Evolutionary conservation across 2,797 vertebrate species (phyloP).

Genomic region (Heteromormyrus szaboi): DNA sequence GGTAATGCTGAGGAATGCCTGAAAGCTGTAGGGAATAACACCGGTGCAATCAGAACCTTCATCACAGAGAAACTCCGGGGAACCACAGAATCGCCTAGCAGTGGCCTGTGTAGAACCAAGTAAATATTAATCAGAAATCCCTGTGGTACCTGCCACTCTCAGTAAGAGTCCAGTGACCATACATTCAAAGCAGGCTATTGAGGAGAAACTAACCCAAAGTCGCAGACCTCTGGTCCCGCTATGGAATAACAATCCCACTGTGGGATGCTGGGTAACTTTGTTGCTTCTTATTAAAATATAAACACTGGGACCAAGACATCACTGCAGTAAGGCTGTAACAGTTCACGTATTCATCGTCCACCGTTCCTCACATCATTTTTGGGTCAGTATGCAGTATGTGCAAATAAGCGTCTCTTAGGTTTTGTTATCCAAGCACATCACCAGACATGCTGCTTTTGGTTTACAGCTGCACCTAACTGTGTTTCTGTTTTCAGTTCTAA

Average conservation of each 20-base stretch:
- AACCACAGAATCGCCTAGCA: neutral
- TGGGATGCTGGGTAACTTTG: slow-evolving; percentile 19
- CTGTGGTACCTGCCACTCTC: neutral
- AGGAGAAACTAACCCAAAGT: neutral
- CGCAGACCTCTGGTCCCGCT: neutral
- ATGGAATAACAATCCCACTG: neutral
- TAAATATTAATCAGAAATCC: neutral
- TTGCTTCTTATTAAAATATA: slow-evolving; percentile 33
- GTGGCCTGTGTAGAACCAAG: neutral
- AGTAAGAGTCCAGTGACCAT: neutral
- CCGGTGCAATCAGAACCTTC: neutral
- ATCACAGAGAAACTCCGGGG: neutral
- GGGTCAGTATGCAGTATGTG: neutral
- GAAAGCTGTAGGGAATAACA: neutral
- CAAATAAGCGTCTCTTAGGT: neutral
- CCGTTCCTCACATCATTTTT: neutral
- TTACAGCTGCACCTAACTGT: neutral
- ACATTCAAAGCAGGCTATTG: neutral
- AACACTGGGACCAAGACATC: slow-evolving; percentile 28
- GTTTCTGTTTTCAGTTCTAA: neutral
- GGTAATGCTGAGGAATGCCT: neutral
- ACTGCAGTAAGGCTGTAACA: neutral
- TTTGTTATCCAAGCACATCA: neutral
- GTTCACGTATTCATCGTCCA: neutral
- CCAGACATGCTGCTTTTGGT: neutral